Conservation (phyloP, 2,797 vertebrate genomes). For the Myripristis murdjan region DNA sequence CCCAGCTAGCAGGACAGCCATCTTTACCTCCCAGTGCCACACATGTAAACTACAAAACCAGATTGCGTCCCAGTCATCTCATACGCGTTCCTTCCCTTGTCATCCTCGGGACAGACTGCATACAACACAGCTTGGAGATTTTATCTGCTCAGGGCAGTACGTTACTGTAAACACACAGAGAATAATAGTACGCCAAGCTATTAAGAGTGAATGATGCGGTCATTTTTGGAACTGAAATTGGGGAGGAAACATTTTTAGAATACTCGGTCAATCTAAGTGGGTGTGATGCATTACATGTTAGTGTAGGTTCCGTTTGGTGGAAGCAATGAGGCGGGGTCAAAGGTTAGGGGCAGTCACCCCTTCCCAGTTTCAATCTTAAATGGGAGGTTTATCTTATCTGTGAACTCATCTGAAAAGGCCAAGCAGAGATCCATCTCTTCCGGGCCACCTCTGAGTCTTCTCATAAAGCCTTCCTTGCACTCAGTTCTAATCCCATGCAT, state of each 20-base stretch:
- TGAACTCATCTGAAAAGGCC: constrained; percentile 57
- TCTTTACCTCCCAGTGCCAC: constrained; percentile 51
- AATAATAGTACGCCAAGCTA: neutral
- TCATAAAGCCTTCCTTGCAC: constrained; percentile 26
- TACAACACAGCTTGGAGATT: constrained; percentile 12
- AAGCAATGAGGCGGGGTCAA: constrained; percentile 19
- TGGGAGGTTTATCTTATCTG: constrained; percentile 59
- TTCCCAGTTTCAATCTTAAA: constrained; percentile 27
- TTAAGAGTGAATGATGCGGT: neutral
- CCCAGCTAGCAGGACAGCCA: constrained; percentile 32
- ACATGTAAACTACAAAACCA: constrained; percentile 28
- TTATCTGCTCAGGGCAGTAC: neutral
- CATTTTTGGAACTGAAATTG: neutral
- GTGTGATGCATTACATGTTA: constrained; percentile 4
- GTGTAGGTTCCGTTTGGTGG: neutral
- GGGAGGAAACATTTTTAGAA: constrained; percentile 11
- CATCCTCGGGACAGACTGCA: constrained; percentile 22
- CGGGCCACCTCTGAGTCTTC: constrained; percentile 31
- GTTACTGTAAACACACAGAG: constrained; percentile 22
- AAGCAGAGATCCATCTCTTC: constrained; percentile 50
- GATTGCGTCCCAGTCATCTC: constrained; percentile 11
- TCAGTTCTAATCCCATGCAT: constrained; percentile 21
- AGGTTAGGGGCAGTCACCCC: constrained; percentile 16
- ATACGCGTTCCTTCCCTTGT: constrained; percentile 22
- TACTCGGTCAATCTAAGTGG: constrained; percentile 1